A percentile compares a stretch with the other conserved stretches of the same genome.
Conservation (phyloP, 2,888 invertebrate species). For the Eilema sororculum region DNA sequence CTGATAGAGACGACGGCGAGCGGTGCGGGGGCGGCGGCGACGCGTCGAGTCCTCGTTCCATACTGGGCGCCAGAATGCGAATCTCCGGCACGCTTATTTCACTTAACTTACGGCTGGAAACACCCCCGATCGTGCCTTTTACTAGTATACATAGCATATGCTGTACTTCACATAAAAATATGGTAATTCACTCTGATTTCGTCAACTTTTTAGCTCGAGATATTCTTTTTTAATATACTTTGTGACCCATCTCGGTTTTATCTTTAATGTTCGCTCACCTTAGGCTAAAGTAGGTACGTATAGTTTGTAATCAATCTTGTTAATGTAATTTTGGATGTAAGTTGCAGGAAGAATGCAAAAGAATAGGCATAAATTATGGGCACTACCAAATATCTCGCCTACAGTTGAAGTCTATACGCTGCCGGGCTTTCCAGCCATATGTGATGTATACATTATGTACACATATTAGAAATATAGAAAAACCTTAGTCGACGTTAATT, state of each 20-base stretch:
- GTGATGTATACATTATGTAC: neutral
- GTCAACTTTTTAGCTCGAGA: no score
- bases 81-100: slow-evolving; percentile 93
- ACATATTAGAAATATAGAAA: neutral
- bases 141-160: slow-evolving; percentile 6
- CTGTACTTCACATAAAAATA: neutral
- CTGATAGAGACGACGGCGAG: slow-evolving; percentile 64
- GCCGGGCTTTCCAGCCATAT: slow-evolving; percentile 7
- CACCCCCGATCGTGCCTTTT: slow-evolving; percentile 46
- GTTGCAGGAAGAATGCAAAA: no score
- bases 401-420: neutral
- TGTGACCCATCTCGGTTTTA: neutral
- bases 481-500: no score
- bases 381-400: no score
- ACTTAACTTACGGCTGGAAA: slow-evolving; percentile 90
- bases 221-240: no score
- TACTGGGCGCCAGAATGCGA: slow-evolving; percentile 93
- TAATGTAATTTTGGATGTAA: no score
- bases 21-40: slow-evolving; percentile 51
- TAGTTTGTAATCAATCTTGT: no score
- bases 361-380: no score
- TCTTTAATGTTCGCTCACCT: neutral
- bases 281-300: neutral
- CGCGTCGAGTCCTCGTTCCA: slow-evolving; percentile 92
- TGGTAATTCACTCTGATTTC: no score